phyloP scores from a whole-genome alignment of 2,797 vertebrate species.

The Arremon aurantiirostris region DNA sequence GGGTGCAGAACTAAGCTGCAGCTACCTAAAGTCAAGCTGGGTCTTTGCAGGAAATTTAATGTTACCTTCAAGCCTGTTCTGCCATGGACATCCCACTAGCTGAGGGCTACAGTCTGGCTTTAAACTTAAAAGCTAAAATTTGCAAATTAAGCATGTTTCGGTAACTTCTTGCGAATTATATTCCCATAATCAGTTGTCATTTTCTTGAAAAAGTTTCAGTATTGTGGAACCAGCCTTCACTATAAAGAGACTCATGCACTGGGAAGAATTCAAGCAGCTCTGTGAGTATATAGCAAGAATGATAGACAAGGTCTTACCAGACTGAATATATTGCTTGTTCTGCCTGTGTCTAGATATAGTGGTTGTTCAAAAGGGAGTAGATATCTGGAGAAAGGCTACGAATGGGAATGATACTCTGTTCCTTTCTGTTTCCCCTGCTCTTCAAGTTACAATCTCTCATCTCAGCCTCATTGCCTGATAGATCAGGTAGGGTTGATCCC shows the following conservation, averaged over 20 bases:
- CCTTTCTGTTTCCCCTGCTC: background rate
- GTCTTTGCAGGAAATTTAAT: background rate
- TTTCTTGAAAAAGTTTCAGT: background rate
- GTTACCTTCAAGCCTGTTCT: background rate
- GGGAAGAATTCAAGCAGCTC: background rate
- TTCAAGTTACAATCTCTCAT: background rate
- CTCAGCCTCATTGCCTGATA: background rate
- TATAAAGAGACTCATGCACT: background rate
- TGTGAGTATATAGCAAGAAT: background rate
- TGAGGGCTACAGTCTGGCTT: background rate
- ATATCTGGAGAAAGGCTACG: background rate
- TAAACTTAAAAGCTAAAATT: background rate
- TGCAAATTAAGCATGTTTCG: background rate
- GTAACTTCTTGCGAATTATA: background rate
- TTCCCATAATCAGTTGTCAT: background rate
- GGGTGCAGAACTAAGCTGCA: background rate
- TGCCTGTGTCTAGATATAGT: background rate
- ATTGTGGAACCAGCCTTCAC: background rate
- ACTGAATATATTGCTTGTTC: background rate
- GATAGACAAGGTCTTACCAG: background rate
- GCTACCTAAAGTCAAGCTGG: background rate
- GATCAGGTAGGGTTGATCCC: background rate
- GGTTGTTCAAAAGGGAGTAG: background rate
- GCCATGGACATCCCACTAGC: background rate
- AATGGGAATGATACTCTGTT: background rate